These are phyloP conservation scores for Galendromus occidentalis DNA, from an alignment of 1,140 invertebrate species.

Conservation along the genomic window DNA sequence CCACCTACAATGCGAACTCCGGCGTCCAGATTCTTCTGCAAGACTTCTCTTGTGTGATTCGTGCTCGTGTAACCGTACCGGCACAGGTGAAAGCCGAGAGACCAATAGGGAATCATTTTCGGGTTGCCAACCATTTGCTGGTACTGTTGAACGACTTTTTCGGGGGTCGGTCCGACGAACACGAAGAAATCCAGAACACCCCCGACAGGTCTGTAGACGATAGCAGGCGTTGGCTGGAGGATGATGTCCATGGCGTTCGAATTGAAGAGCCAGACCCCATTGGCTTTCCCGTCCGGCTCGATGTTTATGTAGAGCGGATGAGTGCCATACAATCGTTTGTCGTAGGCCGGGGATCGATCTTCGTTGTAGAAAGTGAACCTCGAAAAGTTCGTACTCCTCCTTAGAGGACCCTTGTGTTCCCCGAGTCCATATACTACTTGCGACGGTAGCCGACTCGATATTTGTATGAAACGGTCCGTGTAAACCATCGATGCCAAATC, in stretches of 20 bases:
- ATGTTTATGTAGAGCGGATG: slow-evolving; percentile 2
- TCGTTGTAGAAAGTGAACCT: slow-evolving; percentile 18
- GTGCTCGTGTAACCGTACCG: slow-evolving; percentile 48
- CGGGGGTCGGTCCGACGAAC: slow-evolving; percentile 47
- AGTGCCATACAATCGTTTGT: not conserved
- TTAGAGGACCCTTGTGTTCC: slow-evolving; percentile 23
- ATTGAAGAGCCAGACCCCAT: not conserved
- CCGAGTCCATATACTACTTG: slow-evolving; percentile 34
- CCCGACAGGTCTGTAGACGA: slow-evolving; percentile 52
- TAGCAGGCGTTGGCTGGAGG: slow-evolving; percentile 48
- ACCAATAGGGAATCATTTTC: slow-evolving; percentile 31
- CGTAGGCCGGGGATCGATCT: slow-evolving; percentile 14
- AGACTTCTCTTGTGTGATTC: slow-evolving; percentile 36
- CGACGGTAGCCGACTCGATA: slow-evolving; percentile 29
- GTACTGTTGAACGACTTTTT: slow-evolving; percentile 33
- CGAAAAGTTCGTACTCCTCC: slow-evolving; percentile 16
- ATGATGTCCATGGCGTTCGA: slow-evolving; percentile 40
- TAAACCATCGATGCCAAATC: slow-evolving; percentile 26
- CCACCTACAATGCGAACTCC: slow-evolving; percentile 53
- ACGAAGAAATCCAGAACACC: slow-evolving; percentile 53
- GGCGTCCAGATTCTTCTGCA: slow-evolving; percentile 32
- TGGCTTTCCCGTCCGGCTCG: not conserved
- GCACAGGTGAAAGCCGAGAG: slow-evolving; percentile 31
- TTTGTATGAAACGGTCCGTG: slow-evolving; percentile 34
- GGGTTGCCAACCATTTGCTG: slow-evolving; percentile 24